Percentiles rank a stretch among this genome's conserved stretches.
These are phyloP conservation scores for Sitta europaea DNA, from an alignment of 2,113 vertebrate genomes.

Conservation along the genomic window DNA sequence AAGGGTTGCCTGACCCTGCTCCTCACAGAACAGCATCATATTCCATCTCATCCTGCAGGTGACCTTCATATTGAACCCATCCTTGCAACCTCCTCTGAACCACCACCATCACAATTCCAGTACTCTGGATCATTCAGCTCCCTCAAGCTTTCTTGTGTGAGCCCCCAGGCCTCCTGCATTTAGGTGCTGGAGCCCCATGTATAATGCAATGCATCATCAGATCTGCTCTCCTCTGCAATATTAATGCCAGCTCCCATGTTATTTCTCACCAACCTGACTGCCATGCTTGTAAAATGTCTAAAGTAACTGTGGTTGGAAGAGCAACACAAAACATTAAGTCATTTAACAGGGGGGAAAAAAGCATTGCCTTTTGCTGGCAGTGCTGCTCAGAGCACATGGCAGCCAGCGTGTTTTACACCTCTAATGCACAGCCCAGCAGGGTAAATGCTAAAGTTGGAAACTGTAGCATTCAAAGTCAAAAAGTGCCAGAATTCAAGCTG, in stretches of 20 bases:
- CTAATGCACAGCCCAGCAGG: background rate
- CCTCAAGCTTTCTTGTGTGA: background rate
- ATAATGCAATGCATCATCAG: background rate
- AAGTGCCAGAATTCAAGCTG: background rate
- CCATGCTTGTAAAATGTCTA: background rate
- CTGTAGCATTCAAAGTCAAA: background rate
- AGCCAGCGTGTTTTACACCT: background rate
- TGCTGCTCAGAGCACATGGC: background rate
- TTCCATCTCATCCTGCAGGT: background rate
- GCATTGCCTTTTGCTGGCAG: background rate
- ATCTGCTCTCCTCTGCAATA: conserved; percentile 18
- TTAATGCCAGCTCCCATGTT: background rate
- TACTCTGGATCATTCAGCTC: background rate
- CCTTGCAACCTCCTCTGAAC: background rate
- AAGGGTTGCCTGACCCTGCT: background rate
- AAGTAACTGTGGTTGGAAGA: background rate
- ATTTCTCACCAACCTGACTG: background rate
- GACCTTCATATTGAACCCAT: background rate
- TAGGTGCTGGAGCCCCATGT: background rate
- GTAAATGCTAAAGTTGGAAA: background rate
- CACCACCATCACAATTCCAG: background rate
- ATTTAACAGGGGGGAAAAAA: background rate
- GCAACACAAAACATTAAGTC: background rate
- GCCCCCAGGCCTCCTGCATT: background rate
- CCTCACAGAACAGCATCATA: background rate